A percentile compares a stretch with the other conserved stretches of the same genome.
These are phyloP conservation scores for Paramuricea clavata DNA, from an alignment of 92 coral and sea anemone species.

Conservation along the genomic window DNA sequence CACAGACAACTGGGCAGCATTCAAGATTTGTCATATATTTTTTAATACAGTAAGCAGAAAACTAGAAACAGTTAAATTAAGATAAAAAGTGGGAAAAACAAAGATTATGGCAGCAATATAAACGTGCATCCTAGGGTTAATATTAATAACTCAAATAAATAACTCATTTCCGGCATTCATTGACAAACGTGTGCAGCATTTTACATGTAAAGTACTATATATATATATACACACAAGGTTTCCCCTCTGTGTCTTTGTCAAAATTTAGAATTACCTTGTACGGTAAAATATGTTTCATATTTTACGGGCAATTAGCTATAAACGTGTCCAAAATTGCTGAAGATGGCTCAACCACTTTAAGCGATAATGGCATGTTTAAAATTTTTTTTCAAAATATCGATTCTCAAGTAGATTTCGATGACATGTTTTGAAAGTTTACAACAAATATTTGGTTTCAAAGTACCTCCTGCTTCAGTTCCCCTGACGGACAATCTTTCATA, in stretches of 20 bases:
- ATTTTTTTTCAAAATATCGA: neutral
- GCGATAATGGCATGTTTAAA: slow-evolving; percentile 1
- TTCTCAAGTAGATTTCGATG: slow-evolving; percentile 2
- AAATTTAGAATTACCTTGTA: neutral
- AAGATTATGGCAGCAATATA: neutral
- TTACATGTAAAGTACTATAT: too few species aligned
- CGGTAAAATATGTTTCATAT: neutral
- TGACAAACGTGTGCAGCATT: neutral
- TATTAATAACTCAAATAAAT: slow-evolving; percentile 22
- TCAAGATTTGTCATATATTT: neutral
- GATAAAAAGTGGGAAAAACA: neutral
- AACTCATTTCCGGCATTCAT: slow-evolving; percentile 4
- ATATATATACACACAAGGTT: neutral
- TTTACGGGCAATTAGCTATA: neutral
- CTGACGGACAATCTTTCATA: slow-evolving; percentile 99
- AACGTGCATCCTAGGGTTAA: neutral
- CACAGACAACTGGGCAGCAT: neutral
- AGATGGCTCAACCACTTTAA: neutral
- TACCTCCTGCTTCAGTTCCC: slow-evolving; percentile 98
- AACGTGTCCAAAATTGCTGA: neutral
- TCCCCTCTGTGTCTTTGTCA: slow-evolving; percentile 15
- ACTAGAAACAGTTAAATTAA: too few species aligned
- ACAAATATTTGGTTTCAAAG: neutral
- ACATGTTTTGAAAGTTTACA: neutral
- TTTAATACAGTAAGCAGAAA: too few species aligned